These are phyloP conservation scores for Calameuta filiformis DNA, from an alignment of 2,888 invertebrate genomes.

Conservation along the genomic window DNA sequence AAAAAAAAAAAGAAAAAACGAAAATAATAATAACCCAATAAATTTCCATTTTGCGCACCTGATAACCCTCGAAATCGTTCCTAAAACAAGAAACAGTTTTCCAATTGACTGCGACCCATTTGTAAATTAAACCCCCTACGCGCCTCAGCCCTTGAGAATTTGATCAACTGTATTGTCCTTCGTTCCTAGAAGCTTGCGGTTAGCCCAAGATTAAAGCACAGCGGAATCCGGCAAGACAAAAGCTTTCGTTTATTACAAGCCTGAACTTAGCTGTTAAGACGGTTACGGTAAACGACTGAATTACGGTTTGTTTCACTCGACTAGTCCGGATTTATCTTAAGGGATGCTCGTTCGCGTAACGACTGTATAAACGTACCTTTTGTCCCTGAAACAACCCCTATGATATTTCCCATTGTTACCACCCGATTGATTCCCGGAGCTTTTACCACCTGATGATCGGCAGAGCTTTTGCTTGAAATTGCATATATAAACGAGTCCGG, in stretches of 20 bases:
- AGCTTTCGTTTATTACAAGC: neutral
- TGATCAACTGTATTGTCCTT: neutral
- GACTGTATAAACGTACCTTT: neutral
- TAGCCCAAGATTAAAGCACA: neutral
- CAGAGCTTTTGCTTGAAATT: too few species aligned
- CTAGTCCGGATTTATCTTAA: neutral
- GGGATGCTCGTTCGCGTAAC: neutral
- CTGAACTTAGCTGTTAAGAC: neutral
- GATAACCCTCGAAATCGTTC: too few species aligned
- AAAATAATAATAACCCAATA: too few species aligned
- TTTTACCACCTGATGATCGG: too few species aligned
- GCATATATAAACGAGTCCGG: too few species aligned
- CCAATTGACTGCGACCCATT: neutral
- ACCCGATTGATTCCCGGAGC: too few species aligned
- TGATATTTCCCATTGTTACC: neutral
- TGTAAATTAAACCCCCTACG: neutral
- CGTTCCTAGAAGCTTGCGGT: neutral
- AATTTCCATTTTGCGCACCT: too few species aligned
- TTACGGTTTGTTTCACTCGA: neutral
- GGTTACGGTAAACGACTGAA: neutral
- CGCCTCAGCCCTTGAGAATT: neutral
- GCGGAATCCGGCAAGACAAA: neutral
- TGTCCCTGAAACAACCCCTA: neutral
- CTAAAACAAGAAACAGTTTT: neutral
- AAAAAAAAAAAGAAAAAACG: neutral